These are phyloP conservation scores for Dicycla oo DNA, from an alignment of 2,888 invertebrate species.

Conservation along the genomic window DNA sequence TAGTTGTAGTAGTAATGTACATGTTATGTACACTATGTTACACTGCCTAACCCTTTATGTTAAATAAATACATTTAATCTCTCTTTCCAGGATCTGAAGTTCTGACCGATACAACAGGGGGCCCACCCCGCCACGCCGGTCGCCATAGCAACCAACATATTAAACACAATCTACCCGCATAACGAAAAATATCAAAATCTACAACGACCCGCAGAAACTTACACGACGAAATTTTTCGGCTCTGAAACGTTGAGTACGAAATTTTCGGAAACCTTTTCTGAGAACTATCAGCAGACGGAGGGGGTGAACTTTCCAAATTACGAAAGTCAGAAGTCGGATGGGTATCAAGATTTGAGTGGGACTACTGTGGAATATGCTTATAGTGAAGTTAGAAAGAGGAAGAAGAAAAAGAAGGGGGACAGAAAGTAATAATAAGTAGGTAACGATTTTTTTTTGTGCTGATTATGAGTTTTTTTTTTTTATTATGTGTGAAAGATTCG, in stretches of 20 bases:
- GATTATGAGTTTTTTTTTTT: neutral
- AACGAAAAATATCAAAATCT: constrained; percentile 83
- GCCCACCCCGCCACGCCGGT: constrained; percentile 83
- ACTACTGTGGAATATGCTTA: constrained; percentile 76
- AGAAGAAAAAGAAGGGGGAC: constrained; percentile 76
- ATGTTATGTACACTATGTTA: no score
- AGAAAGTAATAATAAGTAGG: constrained; percentile 40
- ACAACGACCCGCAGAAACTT: constrained; percentile 71
- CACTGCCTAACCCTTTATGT: no score
- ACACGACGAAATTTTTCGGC: constrained; percentile 83
- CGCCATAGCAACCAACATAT: constrained; percentile 84
- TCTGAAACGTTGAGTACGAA: constrained; percentile 81
- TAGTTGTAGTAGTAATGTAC: no score
- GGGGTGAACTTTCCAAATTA: constrained; percentile 82
- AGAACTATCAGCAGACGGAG: constrained; percentile 84
- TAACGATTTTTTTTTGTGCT: neutral
- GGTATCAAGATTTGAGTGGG: constrained; percentile 85
- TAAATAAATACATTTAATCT: neutral
- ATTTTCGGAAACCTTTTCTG: constrained; percentile 82
- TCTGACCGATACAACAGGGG: constrained; percentile 90
- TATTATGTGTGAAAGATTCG: constrained; percentile 6
- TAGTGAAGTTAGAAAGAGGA: constrained; percentile 73
- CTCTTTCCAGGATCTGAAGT: constrained; percentile 89
- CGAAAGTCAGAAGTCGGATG: constrained; percentile 76
- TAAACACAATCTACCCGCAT: constrained; percentile 84